phyloP scores from a whole-genome alignment of 2,113 vertebrate species.

The Microcebus ravelobensis region DNA sequence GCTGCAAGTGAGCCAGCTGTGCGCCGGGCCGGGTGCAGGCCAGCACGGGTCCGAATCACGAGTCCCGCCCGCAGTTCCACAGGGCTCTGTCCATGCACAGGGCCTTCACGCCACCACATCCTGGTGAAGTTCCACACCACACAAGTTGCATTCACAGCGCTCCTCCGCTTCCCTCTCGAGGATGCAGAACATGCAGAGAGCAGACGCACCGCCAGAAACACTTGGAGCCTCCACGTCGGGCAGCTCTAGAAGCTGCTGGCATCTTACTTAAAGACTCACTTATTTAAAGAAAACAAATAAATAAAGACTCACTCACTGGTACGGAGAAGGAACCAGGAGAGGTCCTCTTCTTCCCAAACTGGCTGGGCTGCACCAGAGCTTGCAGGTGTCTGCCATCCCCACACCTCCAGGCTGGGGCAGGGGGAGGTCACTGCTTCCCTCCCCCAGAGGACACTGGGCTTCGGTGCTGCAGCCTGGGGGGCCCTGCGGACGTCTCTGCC shows the following conservation, averaged over 20 bases:
- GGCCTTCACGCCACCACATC: not conserved
- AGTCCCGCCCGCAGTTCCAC: not conserved
- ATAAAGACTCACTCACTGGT: not conserved
- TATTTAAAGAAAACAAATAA: not conserved
- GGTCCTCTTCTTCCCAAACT: not conserved
- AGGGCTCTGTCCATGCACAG: not conserved
- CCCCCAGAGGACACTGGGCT: too few relatives aligned
- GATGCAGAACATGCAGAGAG: not conserved
- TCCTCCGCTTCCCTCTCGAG: rapidly evolving
- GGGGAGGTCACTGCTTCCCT: not conserved
- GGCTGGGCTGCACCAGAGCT: not conserved
- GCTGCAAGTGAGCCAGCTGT: not conserved
- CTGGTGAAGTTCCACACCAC: rapidly evolving
- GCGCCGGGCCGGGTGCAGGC: rapidly evolving
- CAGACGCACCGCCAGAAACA: not conserved
- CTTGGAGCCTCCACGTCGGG: not conserved
- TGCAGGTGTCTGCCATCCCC: rapidly evolving
- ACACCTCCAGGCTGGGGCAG: not conserved
- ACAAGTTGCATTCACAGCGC: not conserved
- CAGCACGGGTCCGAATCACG: not conserved
- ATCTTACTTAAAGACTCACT: not conserved
- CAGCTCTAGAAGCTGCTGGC: too few relatives aligned
- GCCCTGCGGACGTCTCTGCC: too few relatives aligned
- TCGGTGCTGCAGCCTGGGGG: too few relatives aligned
- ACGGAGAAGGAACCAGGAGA: not conserved